Percentiles rank a stretch among this genome's conserved stretches.
Evolutionary conservation across 1,140 invertebrate species (phyloP).

Genomic region (Drosophila erecta): DNA sequence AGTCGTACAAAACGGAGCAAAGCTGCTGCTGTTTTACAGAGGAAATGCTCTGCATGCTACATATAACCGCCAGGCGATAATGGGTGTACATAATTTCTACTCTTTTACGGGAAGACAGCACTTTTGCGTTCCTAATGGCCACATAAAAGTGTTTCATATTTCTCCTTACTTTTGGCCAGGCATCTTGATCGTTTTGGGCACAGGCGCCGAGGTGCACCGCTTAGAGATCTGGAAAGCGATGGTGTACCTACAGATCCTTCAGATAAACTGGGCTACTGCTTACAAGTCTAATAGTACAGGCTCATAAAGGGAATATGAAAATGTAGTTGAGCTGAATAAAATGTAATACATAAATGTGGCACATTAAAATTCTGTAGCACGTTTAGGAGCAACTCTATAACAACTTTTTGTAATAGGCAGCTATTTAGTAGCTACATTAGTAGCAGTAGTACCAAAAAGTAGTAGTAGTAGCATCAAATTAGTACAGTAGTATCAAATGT

Average conservation of each 20-base stretch:
- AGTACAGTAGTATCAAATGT: too few species aligned
- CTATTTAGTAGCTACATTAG: too few species aligned
- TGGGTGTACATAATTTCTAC: constrained; percentile 60
- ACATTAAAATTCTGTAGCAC: too few species aligned
- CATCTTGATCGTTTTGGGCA: neutral
- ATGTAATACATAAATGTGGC: neutral
- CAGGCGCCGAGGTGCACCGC: constrained; percentile 11
- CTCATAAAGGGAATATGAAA: too few species aligned
- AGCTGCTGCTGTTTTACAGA: constrained; percentile 43
- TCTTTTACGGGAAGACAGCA: constrained; percentile 41
- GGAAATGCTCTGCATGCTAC: constrained; percentile 42
- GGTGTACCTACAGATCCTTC: too few species aligned
- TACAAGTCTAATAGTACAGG: neutral
- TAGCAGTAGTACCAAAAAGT: too few species aligned
- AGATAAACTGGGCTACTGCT: neutral
- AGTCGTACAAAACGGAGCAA: constrained; percentile 80
- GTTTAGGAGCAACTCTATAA: too few species aligned
- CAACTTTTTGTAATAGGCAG: too few species aligned
- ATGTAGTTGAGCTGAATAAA: neutral
- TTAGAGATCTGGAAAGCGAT: neutral
- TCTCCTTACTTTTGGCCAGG: constrained; percentile 9
- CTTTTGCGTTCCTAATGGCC: constrained; percentile 29
- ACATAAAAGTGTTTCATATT: constrained; percentile 35
- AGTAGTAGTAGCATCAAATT: too few species aligned
- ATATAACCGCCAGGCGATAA: constrained; percentile 62